Base-by-base conservation (phyloP, 2,797 vertebrate genomes). In the Trichosurus vulpecula region DNA sequence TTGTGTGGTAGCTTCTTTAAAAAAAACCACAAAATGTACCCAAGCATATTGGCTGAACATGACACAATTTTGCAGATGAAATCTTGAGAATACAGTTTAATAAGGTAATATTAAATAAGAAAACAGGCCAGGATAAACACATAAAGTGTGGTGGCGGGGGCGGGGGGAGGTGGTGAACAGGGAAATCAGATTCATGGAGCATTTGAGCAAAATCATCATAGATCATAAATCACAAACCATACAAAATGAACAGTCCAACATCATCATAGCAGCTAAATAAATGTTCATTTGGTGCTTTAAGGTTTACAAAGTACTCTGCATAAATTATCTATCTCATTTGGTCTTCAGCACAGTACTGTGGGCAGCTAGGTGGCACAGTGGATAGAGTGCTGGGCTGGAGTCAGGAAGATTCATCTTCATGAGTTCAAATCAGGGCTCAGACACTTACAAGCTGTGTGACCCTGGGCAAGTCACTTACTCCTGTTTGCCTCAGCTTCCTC, bases 21-120 rank as follows among this genome's bases (percentile, higher is more conserved):
- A 35, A 58, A 66, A 74, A 47, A 94, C 57, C 90, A 95, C 47
- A 95, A 96, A 97, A 92, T 94, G 2, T 91, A 54, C 54, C 27
- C 81, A 94, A 31, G 30, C 94, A 57, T 74, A 92, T 4, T 96
- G 54, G 52, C 53, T 53, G 53, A 87, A 95, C 51, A 66, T 81
- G 29, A 87, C 9, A 54, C 54, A 58, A 0, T 95, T 19, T 12
- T 0, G 12, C 30, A 91, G 54, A 91, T 95, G 30, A 96, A 94
- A 66, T 92, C 91, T 12, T 92, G 41, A 81, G 66, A 81, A 41
- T 81, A 25, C 19, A 81, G 31, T 51, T 35, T 93, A 61, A 35
- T 31, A 2, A 96, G 74, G 53, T 58, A 55, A 0, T 35, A 41
- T 13, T 55, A 54, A 54, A 93, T 51, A 94, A 91, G 91, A 94